A percentile compares a stretch with the other conserved stretches of the same genome.
These are phyloP conservation scores for Chrysotoxum bicinctum DNA, from an alignment of 2,888 invertebrate species.

Conservation along the genomic window DNA sequence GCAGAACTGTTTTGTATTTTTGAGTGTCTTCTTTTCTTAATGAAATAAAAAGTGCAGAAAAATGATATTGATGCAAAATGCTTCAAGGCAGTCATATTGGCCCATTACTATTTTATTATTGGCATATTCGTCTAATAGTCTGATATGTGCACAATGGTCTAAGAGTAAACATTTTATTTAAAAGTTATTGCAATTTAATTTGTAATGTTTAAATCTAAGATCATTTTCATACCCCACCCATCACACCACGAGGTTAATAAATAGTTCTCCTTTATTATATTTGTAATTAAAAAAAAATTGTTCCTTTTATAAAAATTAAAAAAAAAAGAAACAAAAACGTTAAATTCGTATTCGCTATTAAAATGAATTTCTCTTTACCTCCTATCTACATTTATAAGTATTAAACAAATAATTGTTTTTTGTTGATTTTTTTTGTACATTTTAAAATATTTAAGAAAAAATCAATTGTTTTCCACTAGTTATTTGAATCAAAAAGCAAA, in stretches of 20 bases:
- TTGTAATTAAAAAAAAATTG: slow-evolving; percentile 52
- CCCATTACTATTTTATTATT: too few species aligned
- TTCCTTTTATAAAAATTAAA: slow-evolving; percentile 49
- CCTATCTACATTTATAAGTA: neutral
- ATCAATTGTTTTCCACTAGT: slow-evolving; percentile 70
- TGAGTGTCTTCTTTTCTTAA: too few species aligned
- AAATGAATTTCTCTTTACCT: slow-evolving; percentile 31
- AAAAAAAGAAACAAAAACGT: slow-evolving; percentile 34
- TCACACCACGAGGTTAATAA: slow-evolving; percentile 7
- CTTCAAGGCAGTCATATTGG: too few species aligned
- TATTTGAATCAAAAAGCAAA: slow-evolving; percentile 31
- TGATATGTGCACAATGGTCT: too few species aligned
- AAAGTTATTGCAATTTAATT: too few species aligned
- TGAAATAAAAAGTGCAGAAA: too few species aligned
- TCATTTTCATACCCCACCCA: neutral
- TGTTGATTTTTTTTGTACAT: slow-evolving; percentile 49
- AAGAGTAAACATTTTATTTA: too few species aligned
- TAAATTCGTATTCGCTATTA: slow-evolving; percentile 44
- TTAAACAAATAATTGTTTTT: neutral
- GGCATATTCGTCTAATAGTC: too few species aligned
- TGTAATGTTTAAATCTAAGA: neutral
- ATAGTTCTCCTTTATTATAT: slow-evolving; percentile 49
- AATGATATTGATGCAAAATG: too few species aligned
- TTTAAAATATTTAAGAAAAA: slow-evolving; percentile 38
- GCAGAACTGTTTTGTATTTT: too few species aligned